Percentiles rank a stretch among this genome's conserved stretches.
These are phyloP conservation scores for Alcedo atthis DNA, from an alignment of 2,797 vertebrate species.

Conservation along the genomic window DNA sequence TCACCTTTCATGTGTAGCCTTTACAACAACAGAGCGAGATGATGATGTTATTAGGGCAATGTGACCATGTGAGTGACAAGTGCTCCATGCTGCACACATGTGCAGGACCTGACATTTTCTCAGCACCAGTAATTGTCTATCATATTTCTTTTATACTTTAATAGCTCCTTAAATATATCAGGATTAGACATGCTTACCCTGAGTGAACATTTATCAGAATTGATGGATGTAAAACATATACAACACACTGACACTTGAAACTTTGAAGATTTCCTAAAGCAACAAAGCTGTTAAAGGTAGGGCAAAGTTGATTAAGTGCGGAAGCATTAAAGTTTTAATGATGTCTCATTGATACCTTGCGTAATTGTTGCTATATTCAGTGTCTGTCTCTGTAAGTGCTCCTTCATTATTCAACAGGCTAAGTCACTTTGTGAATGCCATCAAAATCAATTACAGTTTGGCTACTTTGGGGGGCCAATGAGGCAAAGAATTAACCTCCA, in stretches of 20 bases:
- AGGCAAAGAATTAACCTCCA: slow-evolving; percentile 82
- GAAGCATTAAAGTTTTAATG: slow-evolving; percentile 66
- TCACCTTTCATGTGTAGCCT: slow-evolving; percentile 7
- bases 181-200: not conserved
- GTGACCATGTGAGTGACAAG: not conserved
- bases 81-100: not conserved
- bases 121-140: not conserved
- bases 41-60: not conserved
- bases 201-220: slow-evolving; percentile 2
- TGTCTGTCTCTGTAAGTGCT: slow-evolving; percentile 41
- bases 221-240: slow-evolving; percentile 39
- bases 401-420: slow-evolving; percentile 70
- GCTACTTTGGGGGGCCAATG: slow-evolving; percentile 74
- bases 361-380: slow-evolving; percentile 67
- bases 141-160: slow-evolving; percentile 28
- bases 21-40: not conserved
- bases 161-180: slow-evolving; percentile 21
- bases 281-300: slow-evolving; percentile 49
- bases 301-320: slow-evolving; percentile 57
- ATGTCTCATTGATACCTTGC: slow-evolving; percentile 63
- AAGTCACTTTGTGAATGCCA: slow-evolving; percentile 69
- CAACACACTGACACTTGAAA: slow-evolving; percentile 26
- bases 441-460: slow-evolving; percentile 80
- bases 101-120: not conserved
- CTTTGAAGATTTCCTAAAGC: slow-evolving; percentile 51